Evolutionary conservation across 2,888 invertebrate species (phyloP).

Genomic region (Papilio gigon): DNA sequence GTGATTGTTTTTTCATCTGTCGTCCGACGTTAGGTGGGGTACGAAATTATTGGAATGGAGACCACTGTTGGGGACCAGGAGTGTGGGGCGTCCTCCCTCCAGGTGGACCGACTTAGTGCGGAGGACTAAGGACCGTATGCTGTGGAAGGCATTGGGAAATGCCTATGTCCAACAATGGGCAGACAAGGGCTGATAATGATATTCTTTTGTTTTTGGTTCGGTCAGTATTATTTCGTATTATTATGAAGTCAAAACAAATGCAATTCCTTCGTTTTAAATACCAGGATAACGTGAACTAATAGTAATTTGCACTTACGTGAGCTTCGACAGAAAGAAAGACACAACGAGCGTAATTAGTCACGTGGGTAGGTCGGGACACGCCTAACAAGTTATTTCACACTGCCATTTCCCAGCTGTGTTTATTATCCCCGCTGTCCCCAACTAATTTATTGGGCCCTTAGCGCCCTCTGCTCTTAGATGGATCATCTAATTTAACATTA

Average conservation of each 20-base stretch:
- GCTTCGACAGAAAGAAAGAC: slow-evolving; percentile 52
- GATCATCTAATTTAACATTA: slow-evolving; percentile 81
- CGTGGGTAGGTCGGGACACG: slow-evolving; percentile 69
- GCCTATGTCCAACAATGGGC: too few relatives aligned
- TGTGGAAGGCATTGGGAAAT: too few relatives aligned
- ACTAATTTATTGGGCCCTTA: slow-evolving; percentile 79
- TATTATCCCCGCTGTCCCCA: slow-evolving; percentile 79
- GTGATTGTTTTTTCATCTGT: too few relatives aligned
- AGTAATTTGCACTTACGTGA: slow-evolving; percentile 38
- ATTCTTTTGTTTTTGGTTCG: background rate
- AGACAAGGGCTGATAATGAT: too few relatives aligned
- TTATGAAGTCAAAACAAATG: too few relatives aligned
- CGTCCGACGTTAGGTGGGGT: too few relatives aligned
- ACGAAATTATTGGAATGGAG: too few relatives aligned
- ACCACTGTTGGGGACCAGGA: too few relatives aligned
- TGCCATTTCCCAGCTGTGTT: slow-evolving; percentile 73
- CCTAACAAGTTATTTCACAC: slow-evolving; percentile 76
- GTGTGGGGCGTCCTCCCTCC: too few relatives aligned
- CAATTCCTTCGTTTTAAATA: background rate
- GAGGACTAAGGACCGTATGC: too few relatives aligned
- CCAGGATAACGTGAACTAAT: slow-evolving; percentile 38
- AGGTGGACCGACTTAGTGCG: too few relatives aligned
- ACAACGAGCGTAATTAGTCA: slow-evolving; percentile 78
- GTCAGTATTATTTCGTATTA: too few relatives aligned
- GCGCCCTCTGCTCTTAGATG: slow-evolving; percentile 74